These are phyloP conservation scores for Ditylenchus dipsaci DNA, from an alignment of 1,140 invertebrate species.

Conservation along the genomic window DNA sequence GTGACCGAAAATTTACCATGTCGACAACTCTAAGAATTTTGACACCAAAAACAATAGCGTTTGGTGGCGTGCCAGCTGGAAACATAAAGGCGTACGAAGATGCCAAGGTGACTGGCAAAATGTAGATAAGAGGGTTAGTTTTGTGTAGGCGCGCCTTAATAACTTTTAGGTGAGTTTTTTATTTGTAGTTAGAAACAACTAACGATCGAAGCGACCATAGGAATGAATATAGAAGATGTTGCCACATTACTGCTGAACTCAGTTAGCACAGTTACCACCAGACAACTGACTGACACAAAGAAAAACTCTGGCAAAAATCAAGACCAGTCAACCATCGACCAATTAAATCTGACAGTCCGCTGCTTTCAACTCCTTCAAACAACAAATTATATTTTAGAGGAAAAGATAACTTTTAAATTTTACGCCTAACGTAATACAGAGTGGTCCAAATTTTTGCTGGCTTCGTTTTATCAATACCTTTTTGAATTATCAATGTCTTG, in stretches of 20 bases:
- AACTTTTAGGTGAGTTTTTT: not conserved
- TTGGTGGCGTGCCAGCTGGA: constrained; percentile 82
- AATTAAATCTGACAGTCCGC: constrained; percentile 27
- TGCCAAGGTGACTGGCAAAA: constrained; percentile 74
- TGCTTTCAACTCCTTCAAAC: constrained; percentile 19
- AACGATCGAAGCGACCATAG: constrained; percentile 39
- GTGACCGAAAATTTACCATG: constrained; percentile 47
- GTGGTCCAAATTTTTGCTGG: too few species aligned
- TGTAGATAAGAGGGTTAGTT: constrained; percentile 76
- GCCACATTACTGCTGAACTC: constrained; percentile 45
- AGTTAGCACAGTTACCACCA: constrained; percentile 37
- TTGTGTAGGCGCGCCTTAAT: constrained; percentile 60
- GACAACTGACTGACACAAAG: constrained; percentile 22
- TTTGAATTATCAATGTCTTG: too few species aligned
- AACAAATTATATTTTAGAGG: not conserved
- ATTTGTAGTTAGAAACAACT: constrained; percentile 2
- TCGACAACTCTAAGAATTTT: constrained; percentile 59
- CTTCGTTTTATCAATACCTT: too few species aligned
- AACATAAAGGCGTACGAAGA: constrained; percentile 74
- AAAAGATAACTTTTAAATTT: too few species aligned
- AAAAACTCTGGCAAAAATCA: constrained; percentile 31
- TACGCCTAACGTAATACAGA: too few species aligned
- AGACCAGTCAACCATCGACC: constrained; percentile 12
- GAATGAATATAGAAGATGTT: constrained; percentile 50
- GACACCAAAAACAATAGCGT: constrained; percentile 77